A percentile compares a stretch with the other conserved stretches of the same genome.
These are phyloP conservation scores for Drosophila pseudoobscura DNA, from an alignment of 1,140 invertebrate species.

Conservation along the genomic window DNA sequence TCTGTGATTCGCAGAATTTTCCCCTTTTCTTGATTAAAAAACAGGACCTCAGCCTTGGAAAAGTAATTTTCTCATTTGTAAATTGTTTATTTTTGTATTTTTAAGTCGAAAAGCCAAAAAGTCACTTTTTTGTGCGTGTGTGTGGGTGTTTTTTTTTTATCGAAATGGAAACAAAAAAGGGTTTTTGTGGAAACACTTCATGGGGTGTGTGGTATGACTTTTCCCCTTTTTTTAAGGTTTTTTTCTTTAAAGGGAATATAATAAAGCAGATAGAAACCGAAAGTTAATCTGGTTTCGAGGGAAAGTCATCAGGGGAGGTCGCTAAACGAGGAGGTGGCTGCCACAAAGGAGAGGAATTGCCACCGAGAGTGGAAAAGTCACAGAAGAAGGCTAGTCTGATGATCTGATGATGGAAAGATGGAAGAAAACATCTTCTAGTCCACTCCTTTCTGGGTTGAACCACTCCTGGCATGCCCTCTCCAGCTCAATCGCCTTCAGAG, in stretches of 20 bases:
- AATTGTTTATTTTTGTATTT: slow-evolving; percentile 32
- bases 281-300: slow-evolving; percentile 54
- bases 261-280: slow-evolving; percentile 44
- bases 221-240: not conserved
- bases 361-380: not conserved
- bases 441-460: no score
- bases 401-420: no score
- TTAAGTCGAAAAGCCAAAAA: slow-evolving; percentile 76
- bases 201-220: slow-evolving; percentile 8
- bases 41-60: slow-evolving; percentile 45
- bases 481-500: no score
- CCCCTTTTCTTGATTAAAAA: slow-evolving; percentile 52
- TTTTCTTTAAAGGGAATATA: not conserved
- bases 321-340: not conserved
- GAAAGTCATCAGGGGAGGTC: slow-evolving; percentile 10
- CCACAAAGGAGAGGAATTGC: not conserved
- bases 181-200: slow-evolving; percentile 31
- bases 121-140: slow-evolving; percentile 42
- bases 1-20: slow-evolving; percentile 43
- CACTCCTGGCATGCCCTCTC: no score
- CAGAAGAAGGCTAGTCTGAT: not conserved
- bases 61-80: not conserved
- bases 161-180: slow-evolving; percentile 24
- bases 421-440: no score
- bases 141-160: slow-evolving; percentile 26